phyloP scores from a whole-genome alignment of 92 coral and sea anemone species.

The Blastomussa wellsi region DNA sequence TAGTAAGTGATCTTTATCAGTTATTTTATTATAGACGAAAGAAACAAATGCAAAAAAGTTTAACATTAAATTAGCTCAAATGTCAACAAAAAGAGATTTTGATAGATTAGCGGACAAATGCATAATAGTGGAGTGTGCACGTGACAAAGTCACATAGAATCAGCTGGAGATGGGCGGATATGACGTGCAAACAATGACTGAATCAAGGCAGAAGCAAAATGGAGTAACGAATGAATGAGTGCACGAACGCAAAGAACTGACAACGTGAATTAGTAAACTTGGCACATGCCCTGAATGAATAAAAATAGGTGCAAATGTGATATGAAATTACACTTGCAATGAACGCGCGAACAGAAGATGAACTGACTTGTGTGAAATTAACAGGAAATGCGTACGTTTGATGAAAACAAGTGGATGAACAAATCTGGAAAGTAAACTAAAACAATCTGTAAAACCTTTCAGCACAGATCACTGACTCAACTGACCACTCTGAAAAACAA shows the following conservation, averaged over 20 bases:
- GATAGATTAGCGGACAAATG: background rate
- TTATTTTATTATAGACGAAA: background rate
- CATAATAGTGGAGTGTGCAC: background rate
- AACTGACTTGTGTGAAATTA: background rate
- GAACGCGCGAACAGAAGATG: background rate
- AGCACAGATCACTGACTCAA: background rate
- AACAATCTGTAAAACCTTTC: background rate
- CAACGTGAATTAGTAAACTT: too few species aligned
- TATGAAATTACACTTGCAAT: background rate
- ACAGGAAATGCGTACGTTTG: background rate
- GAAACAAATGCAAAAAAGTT: background rate
- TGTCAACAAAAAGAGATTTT: background rate
- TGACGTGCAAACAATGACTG: background rate
- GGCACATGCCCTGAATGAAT: background rate
- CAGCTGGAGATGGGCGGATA: background rate
- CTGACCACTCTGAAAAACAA: background rate
- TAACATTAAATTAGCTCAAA: background rate
- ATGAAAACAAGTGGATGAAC: background rate
- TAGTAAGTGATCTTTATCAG: conserved; percentile 1
- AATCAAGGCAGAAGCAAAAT: too few species aligned
- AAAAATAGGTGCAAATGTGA: background rate
- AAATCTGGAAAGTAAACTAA: background rate
- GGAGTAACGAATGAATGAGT: background rate
- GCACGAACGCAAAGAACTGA: background rate
- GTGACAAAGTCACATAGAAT: background rate